Evolutionary conservation across 1,140 invertebrate species (phyloP).

Genomic region (Cotesia chilonis): DNA sequence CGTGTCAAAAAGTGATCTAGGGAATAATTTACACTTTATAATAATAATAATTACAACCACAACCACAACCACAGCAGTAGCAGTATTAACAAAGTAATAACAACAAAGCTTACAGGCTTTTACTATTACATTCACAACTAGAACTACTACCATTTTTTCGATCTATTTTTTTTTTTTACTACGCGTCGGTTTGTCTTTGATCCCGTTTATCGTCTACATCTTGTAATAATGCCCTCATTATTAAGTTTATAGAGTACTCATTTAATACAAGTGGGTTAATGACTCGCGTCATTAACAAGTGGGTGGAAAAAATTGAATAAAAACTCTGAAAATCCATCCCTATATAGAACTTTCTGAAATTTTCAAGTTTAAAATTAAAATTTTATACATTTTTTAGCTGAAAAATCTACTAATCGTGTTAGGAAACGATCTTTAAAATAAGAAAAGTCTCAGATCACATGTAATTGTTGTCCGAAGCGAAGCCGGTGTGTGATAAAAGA

Average conservation of each 20-base stretch:
- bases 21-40: slow-evolving; percentile 5
- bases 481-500: no score
- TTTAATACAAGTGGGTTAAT: slow-evolving; percentile 24
- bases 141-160: not conserved
- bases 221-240: slow-evolving; percentile 24
- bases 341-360: no score
- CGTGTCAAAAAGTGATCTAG: slow-evolving; percentile 7
- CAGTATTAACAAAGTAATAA: not conserved
- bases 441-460: no score
- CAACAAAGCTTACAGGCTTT: not conserved
- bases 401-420: no score
- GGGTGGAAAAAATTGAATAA: not conserved
- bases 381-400: no score
- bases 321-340: not conserved
- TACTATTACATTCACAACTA: no score
- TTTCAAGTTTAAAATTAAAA: no score
- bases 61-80: no score
- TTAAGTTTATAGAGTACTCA: not conserved
- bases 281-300: not conserved
- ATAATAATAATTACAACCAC: no score
- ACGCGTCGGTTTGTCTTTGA: slow-evolving; percentile 12
- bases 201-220: slow-evolving; percentile 8
- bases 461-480: no score
- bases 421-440: no score
- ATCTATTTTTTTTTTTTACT: not conserved